Evolutionary conservation across 2,888 invertebrate genomes (phyloP).

Genomic region (Linnaemya vulpina): DNA sequence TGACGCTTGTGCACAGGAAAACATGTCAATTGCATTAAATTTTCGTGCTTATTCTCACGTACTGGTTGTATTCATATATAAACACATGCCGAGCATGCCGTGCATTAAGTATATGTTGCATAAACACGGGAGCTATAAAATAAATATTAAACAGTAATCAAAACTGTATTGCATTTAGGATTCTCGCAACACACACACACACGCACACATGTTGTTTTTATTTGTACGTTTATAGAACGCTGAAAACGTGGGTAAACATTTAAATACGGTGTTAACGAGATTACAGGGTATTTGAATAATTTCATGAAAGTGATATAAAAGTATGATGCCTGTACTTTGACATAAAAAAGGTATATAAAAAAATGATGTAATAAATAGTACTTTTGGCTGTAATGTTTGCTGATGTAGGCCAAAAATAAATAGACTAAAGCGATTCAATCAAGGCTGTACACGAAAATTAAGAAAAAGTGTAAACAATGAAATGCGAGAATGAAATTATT

Average conservation of each 20-base stretch:
- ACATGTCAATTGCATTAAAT: constrained; percentile 70
- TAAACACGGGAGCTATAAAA: constrained; percentile 60
- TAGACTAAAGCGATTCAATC: no score
- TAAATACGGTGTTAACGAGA: constrained; percentile 65
- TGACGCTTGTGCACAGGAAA: constrained; percentile 66
- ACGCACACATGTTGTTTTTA: neutral
- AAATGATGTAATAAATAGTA: neutral
- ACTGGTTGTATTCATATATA: constrained; percentile 8
- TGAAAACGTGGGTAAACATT: constrained; percentile 44
- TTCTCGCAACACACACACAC: neutral
- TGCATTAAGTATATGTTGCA: constrained; percentile 45
- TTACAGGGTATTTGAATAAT: constrained; percentile 63
- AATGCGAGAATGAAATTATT: neutral
- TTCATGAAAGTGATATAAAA: constrained; percentile 44
- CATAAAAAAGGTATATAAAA: neutral
- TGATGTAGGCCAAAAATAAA: neutral
- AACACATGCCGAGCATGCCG: constrained; percentile 37
- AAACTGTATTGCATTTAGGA: constrained; percentile 60
- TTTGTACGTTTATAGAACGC: neutral
- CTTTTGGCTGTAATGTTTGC: neutral
- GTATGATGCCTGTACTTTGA: neutral
- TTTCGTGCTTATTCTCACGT: constrained; percentile 56
- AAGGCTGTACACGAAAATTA: neutral
- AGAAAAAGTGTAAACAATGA: neutral
- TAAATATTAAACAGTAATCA: constrained; percentile 63